Conservation (phyloP, 2,113 vertebrate genomes). For the Daubentonia madagascariensis region DNA sequence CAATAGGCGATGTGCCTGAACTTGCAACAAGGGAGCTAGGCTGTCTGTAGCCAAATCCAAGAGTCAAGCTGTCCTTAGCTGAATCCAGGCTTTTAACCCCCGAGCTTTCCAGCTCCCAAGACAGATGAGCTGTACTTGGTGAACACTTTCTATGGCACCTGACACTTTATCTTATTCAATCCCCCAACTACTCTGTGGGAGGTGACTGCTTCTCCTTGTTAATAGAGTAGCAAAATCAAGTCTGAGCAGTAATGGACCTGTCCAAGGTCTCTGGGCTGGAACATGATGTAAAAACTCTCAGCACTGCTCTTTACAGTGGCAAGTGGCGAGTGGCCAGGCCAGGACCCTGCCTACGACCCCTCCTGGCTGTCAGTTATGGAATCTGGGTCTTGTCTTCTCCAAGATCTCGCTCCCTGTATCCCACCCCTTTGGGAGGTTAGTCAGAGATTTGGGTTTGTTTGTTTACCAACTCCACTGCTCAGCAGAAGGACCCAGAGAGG, state of each 20-base stretch:
- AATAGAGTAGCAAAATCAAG: not conserved
- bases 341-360: not conserved
- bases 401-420: not conserved
- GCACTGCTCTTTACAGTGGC: too few relatives aligned
- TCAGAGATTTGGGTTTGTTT: not conserved
- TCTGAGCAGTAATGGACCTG: not conserved
- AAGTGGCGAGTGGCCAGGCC: not conserved
- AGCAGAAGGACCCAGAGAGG: not conserved
- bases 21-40: not conserved
- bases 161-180: not conserved
- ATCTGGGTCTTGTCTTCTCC: not conserved
- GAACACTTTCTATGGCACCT: not conserved
- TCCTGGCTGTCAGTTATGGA: not conserved
- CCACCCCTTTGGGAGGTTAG: not conserved
- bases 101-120: not conserved
- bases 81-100: not conserved
- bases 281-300: not conserved
- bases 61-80: not conserved
- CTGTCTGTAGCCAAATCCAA: not conserved
- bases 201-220: not conserved
- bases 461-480: not conserved
- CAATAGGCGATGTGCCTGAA: not conserved
- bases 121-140: not conserved
- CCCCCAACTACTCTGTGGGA: too few relatives aligned
- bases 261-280: not conserved